Conservation (phyloP, 2,797 vertebrate species). For the Aplochiton taeniatus region DNA sequence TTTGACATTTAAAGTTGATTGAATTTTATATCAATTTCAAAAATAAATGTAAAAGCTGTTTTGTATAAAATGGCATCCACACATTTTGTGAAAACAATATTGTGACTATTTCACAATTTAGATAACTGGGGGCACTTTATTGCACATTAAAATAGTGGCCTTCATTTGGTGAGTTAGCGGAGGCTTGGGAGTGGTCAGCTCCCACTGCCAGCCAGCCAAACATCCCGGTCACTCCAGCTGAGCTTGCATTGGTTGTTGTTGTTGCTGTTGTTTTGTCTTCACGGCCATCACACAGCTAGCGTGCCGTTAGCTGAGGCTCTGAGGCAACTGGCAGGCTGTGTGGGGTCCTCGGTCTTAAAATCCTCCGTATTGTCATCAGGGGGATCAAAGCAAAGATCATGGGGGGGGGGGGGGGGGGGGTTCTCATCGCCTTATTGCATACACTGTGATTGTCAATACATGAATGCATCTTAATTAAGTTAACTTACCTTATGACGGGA, state of each 20-base stretch:
- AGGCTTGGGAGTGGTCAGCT: constrained; percentile 53
- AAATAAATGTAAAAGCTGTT: too few species aligned
- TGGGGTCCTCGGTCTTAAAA: constrained; percentile 33
- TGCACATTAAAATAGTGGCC: constrained; percentile 36
- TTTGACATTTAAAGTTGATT: too few species aligned
- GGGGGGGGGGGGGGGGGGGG: too few species aligned
- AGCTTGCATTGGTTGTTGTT: constrained; percentile 68
- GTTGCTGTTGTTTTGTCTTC: constrained; percentile 42
- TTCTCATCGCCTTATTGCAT: too few species aligned
- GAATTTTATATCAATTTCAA: too few species aligned
- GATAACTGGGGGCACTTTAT: constrained; percentile 18
- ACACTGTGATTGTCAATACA: too few species aligned
- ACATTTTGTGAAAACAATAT: too few species aligned
- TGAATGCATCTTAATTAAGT: too few species aligned
- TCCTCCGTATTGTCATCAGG: constrained; percentile 29
- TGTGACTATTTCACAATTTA: not conserved
- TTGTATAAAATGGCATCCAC: too few species aligned
- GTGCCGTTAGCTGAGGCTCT: constrained; percentile 41
- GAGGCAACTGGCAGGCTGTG: constrained; percentile 41
- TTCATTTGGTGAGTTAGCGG: constrained; percentile 66
- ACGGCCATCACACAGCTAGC: constrained; percentile 33
- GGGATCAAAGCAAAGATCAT: constrained; percentile 18
- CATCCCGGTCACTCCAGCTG: constrained; percentile 65
- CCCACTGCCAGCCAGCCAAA: constrained; percentile 65
- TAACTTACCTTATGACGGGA: too few species aligned